These are phyloP conservation scores for Gonocerus acuteangulatus DNA, from an alignment of 2,888 invertebrate genomes.

Conservation along the genomic window DNA sequence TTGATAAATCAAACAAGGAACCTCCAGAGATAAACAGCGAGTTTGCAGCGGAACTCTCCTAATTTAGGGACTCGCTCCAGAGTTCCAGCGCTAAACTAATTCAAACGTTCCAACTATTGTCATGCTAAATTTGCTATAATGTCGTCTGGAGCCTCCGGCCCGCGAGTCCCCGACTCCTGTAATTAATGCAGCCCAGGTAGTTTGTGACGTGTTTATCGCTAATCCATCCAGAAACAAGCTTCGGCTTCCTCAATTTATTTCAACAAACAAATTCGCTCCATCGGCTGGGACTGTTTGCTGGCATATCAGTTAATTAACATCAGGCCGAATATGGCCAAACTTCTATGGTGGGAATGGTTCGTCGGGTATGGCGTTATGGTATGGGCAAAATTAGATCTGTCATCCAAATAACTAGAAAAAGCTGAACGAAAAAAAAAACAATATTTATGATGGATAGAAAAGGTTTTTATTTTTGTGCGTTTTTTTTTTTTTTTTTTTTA, in stretches of 20 bases:
- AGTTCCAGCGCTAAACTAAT: conserved; percentile 19
- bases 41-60: not conserved
- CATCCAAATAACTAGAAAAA: too few species aligned
- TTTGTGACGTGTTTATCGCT: not conserved
- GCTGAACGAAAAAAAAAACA: too few species aligned
- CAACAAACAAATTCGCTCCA: not conserved
- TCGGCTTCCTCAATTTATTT: not conserved
- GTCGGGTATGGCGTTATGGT: too few species aligned
- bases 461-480: too few species aligned
- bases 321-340: too few species aligned
- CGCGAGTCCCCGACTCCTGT: not conserved
- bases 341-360: too few species aligned
- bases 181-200: not conserved
- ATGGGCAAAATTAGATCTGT: too few species aligned
- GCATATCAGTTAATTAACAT: not conserved
- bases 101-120: conserved; percentile 28
- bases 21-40: conserved; percentile 15
- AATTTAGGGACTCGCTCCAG: not conserved
- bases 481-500: too few species aligned
- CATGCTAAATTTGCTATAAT: conserved; percentile 34
- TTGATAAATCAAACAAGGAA: conserved; percentile 20
- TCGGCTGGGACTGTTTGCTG: not conserved
- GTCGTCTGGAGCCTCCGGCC: not conserved
- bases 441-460: too few species aligned
- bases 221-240: not conserved